Percentiles rank a stretch among this genome's conserved stretches.
Conservation (phyloP, 64 coral and sea anemone genomes). For the Actinia equina region DNA sequence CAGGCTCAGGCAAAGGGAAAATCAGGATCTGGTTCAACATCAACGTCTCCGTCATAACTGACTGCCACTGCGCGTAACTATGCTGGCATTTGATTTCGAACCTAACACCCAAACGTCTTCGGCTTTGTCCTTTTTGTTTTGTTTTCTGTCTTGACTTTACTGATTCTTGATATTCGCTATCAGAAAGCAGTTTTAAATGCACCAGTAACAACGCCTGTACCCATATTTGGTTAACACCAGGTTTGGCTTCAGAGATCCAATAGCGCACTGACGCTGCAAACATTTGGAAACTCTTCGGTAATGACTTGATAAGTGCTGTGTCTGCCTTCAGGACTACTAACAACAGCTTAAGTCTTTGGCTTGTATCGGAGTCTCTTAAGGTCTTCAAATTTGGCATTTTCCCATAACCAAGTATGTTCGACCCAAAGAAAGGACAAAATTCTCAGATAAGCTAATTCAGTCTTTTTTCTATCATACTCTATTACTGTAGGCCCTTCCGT, state of each 20-base stretch:
- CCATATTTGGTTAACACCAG: slow-evolving; percentile 8
- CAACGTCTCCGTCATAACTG: slow-evolving; percentile 60
- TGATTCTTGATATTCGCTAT: not conserved
- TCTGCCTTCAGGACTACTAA: slow-evolving; percentile 40
- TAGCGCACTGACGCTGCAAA: slow-evolving; percentile 50
- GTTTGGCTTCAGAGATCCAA: slow-evolving; percentile 34
- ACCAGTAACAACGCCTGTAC: slow-evolving; percentile 36
- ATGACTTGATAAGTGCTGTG: not conserved
- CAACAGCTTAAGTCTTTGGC: slow-evolving; percentile 20
- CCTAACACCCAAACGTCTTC: not conserved
- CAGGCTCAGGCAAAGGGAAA: slow-evolving; percentile 56
- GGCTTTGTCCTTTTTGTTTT: not conserved
- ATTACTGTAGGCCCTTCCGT: not conserved
- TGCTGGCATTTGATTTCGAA: slow-evolving; percentile 13
- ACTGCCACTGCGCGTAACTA: slow-evolving; percentile 85
- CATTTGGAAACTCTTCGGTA: slow-evolving; percentile 32
- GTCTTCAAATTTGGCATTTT: slow-evolving; percentile 43
- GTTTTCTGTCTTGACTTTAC: not conserved
- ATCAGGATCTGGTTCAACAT: slow-evolving; percentile 41
- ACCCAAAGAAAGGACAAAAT: not conserved
- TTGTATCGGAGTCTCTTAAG: not conserved
- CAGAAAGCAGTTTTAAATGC: not conserved
- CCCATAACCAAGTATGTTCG: not conserved
- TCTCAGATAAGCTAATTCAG: not conserved
- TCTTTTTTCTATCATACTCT: not conserved